Evolutionary conservation across 2,797 vertebrate genomes (phyloP).

Genomic region (Hipposideros larvatus): DNA sequence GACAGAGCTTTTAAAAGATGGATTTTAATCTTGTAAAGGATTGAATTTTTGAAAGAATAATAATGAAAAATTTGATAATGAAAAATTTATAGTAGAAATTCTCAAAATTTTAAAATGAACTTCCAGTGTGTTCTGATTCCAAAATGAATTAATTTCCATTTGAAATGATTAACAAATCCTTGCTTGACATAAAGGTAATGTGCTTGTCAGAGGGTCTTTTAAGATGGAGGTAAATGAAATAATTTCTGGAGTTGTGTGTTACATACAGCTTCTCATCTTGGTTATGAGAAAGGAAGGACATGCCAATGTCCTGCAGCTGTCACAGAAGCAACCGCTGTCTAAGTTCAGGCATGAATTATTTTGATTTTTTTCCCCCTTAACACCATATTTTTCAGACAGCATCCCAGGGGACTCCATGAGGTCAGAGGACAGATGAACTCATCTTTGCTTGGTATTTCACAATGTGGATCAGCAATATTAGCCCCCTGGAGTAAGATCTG

Average conservation of each 20-base stretch:
- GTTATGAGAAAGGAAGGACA: background rate
- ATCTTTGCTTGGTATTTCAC: constrained; percentile 44
- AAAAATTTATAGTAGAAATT: constrained; percentile 5
- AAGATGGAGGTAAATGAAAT: constrained; percentile 2
- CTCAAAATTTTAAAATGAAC: background rate
- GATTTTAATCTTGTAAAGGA: background rate
- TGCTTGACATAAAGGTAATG: background rate
- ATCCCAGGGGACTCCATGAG: background rate
- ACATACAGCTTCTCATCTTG: background rate
- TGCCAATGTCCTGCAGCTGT: background rate
- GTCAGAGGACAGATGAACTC: background rate
- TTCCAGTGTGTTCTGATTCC: constrained; percentile 21
- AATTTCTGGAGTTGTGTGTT: background rate
- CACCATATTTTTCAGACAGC: background rate
- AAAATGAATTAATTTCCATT: constrained; percentile 20
- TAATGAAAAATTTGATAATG: background rate
- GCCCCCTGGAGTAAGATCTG: background rate
- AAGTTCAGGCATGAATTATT: constrained; percentile 41
- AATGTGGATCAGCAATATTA: background rate
- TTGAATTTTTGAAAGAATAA: constrained; percentile 6
- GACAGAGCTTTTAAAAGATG: background rate
- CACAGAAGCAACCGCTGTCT: background rate
- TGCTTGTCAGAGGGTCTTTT: background rate
- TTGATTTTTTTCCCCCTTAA: background rate
- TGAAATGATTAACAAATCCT: background rate